Evolutionary conservation across 2,888 invertebrate species (phyloP), one percentile per base, ranked within the genome.

Genomic region (Synergus gifuensis): DNA sequence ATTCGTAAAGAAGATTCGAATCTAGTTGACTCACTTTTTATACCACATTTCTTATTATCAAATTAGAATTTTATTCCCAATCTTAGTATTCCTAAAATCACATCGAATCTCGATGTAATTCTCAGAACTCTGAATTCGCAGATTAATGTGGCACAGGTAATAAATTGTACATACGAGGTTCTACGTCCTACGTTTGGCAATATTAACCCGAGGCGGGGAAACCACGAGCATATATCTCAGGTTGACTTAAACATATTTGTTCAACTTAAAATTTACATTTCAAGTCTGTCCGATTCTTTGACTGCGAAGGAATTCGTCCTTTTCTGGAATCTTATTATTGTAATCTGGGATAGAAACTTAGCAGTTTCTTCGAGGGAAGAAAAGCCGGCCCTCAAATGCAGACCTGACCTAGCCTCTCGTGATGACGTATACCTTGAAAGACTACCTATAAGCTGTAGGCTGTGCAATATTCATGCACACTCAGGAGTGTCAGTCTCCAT

Each of bases 11-110:
- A 67, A 44, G 14, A 44, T 18, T 22, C 46, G 46, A 46, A 67
- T 67, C 46, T 67, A 67, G 28, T 67, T 67, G 67, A 67, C 46
- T 67, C 22, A 46, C 67, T 67, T 67, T 67, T 67, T 67, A 46
- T 46, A 1, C 67, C 44, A 40, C 44, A 18, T 40, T 22, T 67
- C 18, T 67, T 66, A 40, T 66, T 11, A 16, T n/a, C 5, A 66
- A n/a, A 40, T 42, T 66, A 11, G 40, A 42, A 28, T 28, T 0
- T 28, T 28, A 28, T 28, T 28, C 28, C 28, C 28, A 28, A 28
- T 28, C 28, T 28, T 28, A 28, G 28, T 28, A 28, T 28, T 28
- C 28, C 28, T 0, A 2, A 28, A 28, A 28, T 28, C 28, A 28
- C 3, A 28, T 46, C 0, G 14, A 7, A 46, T 46, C 46, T 67